Evolutionary conservation across 2,797 vertebrate genomes (phyloP), one percentile per base, ranked within the genome.

Genomic region (Phylloscopus collybita): DNA sequence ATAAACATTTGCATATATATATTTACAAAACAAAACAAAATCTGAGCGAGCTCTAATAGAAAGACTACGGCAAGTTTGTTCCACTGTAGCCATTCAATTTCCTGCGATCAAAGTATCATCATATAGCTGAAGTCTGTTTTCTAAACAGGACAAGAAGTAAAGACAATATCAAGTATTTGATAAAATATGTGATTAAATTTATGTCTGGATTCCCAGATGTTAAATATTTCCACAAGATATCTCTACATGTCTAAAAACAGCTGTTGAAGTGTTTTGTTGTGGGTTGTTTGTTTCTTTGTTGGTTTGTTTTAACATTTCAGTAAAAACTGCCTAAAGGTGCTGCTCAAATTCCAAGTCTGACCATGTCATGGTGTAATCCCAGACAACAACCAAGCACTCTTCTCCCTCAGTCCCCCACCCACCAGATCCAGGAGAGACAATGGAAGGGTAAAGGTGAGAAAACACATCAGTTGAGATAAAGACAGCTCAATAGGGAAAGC

Each of bases 251-350:
- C 53, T 47, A 78, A 88, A 86, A 93, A 73, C 7, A 15, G 25
- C 27, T 75, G 38, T 54, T 59, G n/a, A 88, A 73, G 56, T 11
- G 15, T 40, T 40, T 40, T 40, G 40, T 40, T 40, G 40, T 40
- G 40, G 14, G 40, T 40, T 40, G 40, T 40, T 40, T 40, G 40
- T 40, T 40, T 40, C 34, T 34, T 34, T 34, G 34, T 34, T 34
- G 34, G 13, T 40, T 40, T 85, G 50, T 53, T 88, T 78, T 85
- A 73, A 50, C 11, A 32, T 83, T 73, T 82, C 45, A 66, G 54
- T 59, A 80, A 80, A 92, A 92, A 72, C 6, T 83, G 54, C 60
- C 36, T 71, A 27, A 78, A 93, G 51, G 57, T 64, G 42, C 14
- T 91, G 38, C 44, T 81, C 23, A 69, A 47, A 54, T n/a, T 84